Percentiles rank a stretch among this genome's conserved stretches.
Evolutionary conservation across 1,140 invertebrate species (phyloP).

Genomic region (Heliconius congener): DNA sequence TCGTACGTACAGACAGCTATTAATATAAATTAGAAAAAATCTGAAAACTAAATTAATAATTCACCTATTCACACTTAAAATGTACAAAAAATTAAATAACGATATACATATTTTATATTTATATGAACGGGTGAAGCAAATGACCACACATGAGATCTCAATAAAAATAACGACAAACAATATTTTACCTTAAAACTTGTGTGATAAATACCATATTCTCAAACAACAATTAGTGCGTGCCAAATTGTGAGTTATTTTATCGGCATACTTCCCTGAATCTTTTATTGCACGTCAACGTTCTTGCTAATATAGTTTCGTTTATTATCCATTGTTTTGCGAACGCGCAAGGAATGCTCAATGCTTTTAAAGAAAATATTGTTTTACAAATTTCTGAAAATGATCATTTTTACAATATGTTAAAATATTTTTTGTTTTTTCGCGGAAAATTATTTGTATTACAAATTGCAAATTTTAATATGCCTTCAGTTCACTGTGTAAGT

Average conservation of each 20-base stretch:
- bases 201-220: slow-evolving; percentile 22
- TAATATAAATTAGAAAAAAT: no score
- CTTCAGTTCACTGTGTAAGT: background rate
- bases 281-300: slow-evolving; percentile 53
- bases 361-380: slow-evolving; percentile 9
- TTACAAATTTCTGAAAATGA: background rate
- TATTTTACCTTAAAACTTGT: slow-evolving; percentile 11
- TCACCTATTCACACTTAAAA: no score
- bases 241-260: slow-evolving; percentile 27
- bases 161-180: slow-evolving; percentile 11
- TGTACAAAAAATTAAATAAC: background rate
- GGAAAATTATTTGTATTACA: background rate
- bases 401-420: background rate
- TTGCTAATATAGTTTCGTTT: slow-evolving; percentile 55
- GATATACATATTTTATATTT: background rate
- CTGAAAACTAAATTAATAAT: no score
- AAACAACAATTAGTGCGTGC: slow-evolving; percentile 13
- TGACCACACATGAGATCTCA: slow-evolving; percentile 3
- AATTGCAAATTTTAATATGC: background rate
- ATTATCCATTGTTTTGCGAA: slow-evolving; percentile 60
- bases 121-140: slow-evolving; percentile 9
- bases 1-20: no score
- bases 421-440: background rate
- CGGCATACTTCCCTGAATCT: slow-evolving; percentile 44
- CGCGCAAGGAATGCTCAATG: slow-evolving; percentile 4